Evolutionary conservation across 1,140 invertebrate species (phyloP), one percentile per base, ranked within the genome.

Genomic region (Agraylea sexmaculata): DNA sequence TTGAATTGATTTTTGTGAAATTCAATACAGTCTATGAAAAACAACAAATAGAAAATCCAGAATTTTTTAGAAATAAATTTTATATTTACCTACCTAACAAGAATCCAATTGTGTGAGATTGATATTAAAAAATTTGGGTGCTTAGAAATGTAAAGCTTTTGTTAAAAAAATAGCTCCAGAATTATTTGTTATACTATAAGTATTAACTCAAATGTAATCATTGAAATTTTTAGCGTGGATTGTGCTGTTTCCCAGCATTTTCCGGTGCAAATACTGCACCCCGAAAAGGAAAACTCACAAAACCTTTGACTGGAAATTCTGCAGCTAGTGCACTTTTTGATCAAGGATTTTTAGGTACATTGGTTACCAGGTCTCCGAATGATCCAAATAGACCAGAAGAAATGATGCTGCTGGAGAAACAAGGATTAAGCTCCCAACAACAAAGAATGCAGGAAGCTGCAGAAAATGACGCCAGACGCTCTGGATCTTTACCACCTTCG

Each of bases 171-270:
- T 7, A 31, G 10, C n/a, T 7, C 6, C 6, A 25, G 6, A 7
- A 7, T 25, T 6, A 31, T 31, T 31, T 15, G 6, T 31, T 15
- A 15, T 10, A 6, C 30, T 35, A 17, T 8, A 35, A 4, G 19
- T 25, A 15, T 22, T 22, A 35, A 7, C 16, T 4, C 11, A 21
- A 12, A 16, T 41, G 23, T 33, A 33, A 30, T 16, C 12, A 60
- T 73, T 70, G 60, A 66, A 59, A 62, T 64, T 74, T 74, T 70
- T 75, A 82, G 81, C 78, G 79, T 57, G 81, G 77, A 57, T 74
- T 83, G 60, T 85, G 80, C 75, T 87, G 80, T 75, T 84, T 85
- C 78, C 81, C 83, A 70, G 80, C 79, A 76, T 76, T 84, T 77
- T 69, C 78, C 80, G 75, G 83, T 81, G 70, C 78, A 76, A 69